Percentiles rank a stretch among this genome's conserved stretches.
Conservation (phyloP, 1,140 invertebrate species). For the Diabrotica virgifera region DNA sequence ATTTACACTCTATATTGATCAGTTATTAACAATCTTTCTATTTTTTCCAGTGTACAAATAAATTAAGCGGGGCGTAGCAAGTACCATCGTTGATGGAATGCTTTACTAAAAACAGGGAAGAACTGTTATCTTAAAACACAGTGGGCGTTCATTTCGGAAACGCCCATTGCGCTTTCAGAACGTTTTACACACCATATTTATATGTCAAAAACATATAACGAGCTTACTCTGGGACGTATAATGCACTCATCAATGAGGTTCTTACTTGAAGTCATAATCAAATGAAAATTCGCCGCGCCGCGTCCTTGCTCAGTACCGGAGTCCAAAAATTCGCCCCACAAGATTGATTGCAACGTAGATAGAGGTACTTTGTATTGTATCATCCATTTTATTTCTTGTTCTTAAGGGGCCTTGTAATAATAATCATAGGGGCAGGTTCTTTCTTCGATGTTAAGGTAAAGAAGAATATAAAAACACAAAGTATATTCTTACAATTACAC, state of each 20-base stretch:
- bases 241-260: conserved; percentile 1
- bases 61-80: conserved; percentile 19
- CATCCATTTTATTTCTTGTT: no score
- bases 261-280: not conserved
- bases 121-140: conserved; percentile 27
- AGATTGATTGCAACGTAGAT: no score
- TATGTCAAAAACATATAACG: conserved; percentile 22
- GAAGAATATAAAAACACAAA: no score
- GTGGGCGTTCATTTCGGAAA: conserved; percentile 26
- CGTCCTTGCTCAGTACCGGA: not conserved
- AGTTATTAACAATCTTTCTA: not conserved
- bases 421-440: no score
- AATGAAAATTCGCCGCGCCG: not conserved
- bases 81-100: conserved; percentile 23
- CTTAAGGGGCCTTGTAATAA: no score
- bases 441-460: no score
- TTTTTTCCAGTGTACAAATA: conserved; percentile 14
- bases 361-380: no score
- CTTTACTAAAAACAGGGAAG: conserved; percentile 27
- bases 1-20: not conserved
- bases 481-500: no score
- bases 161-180: conserved; percentile 25
- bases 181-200: conserved; percentile 28
- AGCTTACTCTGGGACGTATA: conserved; percentile 9
- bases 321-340: no score